These are phyloP conservation scores for Phymastichus coffea DNA, from an alignment of 1,140 invertebrate species.

Conservation along the genomic window DNA sequence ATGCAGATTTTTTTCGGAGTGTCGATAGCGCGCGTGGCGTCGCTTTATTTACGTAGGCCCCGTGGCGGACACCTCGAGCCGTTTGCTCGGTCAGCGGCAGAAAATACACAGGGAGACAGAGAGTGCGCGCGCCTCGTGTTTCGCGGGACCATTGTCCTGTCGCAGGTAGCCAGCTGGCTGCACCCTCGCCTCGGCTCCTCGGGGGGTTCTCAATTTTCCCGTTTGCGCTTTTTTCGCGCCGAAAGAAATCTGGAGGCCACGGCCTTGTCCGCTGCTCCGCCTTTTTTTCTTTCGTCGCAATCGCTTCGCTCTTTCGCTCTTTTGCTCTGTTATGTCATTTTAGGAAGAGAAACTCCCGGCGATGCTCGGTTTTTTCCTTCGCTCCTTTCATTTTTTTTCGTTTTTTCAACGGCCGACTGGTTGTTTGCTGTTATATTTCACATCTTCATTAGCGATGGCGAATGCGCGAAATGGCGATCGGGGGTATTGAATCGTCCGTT, in stretches of 20 bases:
- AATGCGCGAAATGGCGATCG: no score
- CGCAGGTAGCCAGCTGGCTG: background rate
- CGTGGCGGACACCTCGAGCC: background rate
- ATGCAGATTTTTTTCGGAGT: no score
- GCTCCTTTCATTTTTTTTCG: background rate
- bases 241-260: no score
- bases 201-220: slow-evolving; percentile 6
- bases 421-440: no score
- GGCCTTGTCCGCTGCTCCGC: no score
- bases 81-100: background rate
- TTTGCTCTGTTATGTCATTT: no score
- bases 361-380: background rate
- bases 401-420: no score
- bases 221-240: slow-evolving; percentile 1
- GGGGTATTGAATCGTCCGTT: no score
- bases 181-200: slow-evolving; percentile 5
- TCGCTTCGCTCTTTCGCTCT: no score
- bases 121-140: background rate
- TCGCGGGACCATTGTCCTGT: slow-evolving; percentile 24
- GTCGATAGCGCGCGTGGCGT: background rate
- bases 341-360: no score
- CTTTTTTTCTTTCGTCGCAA: no score
- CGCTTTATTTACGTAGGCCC: slow-evolving; percentile 14
- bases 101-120: background rate
- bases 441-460: no score